phyloP scores from a whole-genome alignment of 64 coral and sea anemone species.

The Porites lutea region DNA sequence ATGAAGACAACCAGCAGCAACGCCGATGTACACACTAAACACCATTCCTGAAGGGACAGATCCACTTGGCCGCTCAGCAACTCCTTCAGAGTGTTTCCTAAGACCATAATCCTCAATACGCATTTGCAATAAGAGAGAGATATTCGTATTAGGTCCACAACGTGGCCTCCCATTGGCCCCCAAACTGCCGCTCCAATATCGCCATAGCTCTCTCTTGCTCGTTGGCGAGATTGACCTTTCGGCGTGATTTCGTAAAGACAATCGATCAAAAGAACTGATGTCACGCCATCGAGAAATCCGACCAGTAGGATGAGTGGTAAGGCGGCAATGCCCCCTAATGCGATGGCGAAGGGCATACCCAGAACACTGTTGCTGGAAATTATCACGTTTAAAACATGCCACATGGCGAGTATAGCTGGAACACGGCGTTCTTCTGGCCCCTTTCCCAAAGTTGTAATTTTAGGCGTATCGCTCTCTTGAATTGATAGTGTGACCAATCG shows the following conservation, averaged over 20 bases:
- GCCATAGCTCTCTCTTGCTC: constrained; percentile 74
- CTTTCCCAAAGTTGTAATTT: constrained; percentile 44
- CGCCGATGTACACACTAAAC: constrained; percentile 49
- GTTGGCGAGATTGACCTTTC: constrained; percentile 65
- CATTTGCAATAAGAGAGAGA: constrained; percentile 44
- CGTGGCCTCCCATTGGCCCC: constrained; percentile 70
- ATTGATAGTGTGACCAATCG: constrained; percentile 21
- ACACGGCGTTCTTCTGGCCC: constrained; percentile 69
- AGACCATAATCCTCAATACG: constrained; percentile 54
- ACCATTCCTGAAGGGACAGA: constrained; percentile 59
- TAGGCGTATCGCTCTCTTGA: not conserved
- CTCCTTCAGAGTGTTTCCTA: constrained; percentile 49
- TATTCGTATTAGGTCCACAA: constrained; percentile 68
- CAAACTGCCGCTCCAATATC: constrained; percentile 75
- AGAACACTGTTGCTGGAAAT: constrained; percentile 58
- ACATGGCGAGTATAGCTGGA: constrained; percentile 61
- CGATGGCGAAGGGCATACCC: constrained; percentile 66
- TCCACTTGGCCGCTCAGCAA: constrained; percentile 18
- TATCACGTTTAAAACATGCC: constrained; percentile 84
- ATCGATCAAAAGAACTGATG: constrained; percentile 57
- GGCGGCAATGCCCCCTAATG: constrained; percentile 63
- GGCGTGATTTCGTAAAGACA: constrained; percentile 79
- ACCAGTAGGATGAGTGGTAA: constrained; percentile 43
- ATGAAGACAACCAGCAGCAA: constrained; percentile 72
- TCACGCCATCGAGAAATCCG: constrained; percentile 61